phyloP scores from a whole-genome alignment of 2,113 vertebrate genomes.

The Dipodomys ordii region DNA sequence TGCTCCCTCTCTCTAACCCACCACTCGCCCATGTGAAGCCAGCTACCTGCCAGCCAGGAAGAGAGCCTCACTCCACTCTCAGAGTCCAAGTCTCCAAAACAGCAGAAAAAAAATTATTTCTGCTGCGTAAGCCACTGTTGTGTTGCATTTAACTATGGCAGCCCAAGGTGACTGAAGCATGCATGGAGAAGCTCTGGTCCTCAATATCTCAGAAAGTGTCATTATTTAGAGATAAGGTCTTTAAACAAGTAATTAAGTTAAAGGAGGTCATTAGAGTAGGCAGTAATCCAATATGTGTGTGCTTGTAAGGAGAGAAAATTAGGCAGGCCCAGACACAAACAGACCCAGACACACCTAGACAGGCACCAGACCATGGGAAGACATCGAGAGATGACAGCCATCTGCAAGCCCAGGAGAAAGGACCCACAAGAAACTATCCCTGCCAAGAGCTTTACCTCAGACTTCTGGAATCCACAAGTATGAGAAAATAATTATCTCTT shows the following conservation, averaged over 20 bases:
- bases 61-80: neutral
- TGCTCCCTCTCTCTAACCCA: neutral
- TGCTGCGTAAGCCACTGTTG: neutral
- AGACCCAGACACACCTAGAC: neutral
- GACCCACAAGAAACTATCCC: neutral
- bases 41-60: neutral
- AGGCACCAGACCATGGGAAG: neutral
- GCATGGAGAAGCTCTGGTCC: neutral
- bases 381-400: neutral
- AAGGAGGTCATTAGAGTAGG: neutral
- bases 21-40: neutral
- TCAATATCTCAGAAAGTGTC: neutral
- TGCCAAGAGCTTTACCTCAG: neutral
- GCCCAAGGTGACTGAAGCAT: no score
- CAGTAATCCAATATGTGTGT: neutral
- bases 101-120: neutral
- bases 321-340: no score
- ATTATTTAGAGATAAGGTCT: neutral
- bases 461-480: neutral
- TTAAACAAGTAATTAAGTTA: neutral
- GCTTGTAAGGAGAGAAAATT: no score
- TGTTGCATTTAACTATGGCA: neutral
- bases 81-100: neutral
- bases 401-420: neutral
- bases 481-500: neutral